Conservation (phyloP, 2,888 invertebrate species). For the Melinopterus prodromus region DNA sequence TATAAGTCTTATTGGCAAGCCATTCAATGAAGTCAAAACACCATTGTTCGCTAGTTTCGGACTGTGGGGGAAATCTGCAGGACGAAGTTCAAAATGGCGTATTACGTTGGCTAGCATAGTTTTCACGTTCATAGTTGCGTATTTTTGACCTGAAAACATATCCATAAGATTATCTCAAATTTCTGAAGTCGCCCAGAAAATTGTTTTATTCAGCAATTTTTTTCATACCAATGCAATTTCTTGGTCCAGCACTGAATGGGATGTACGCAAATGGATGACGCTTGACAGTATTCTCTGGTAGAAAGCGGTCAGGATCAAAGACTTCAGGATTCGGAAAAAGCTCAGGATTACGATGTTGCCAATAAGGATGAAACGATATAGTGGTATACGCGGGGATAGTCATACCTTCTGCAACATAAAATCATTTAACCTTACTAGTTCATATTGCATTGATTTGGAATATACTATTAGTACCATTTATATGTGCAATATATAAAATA, state of each 20-base stretch:
- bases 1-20: constrained; percentile 39
- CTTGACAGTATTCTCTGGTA: constrained; percentile 31
- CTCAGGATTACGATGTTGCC: constrained; percentile 32
- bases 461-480: no score
- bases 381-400: constrained; percentile 34
- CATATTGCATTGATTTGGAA: not conserved
- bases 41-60: constrained; percentile 37
- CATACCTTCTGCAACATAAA: constrained; percentile 30
- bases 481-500: no score
- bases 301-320: constrained; percentile 37
- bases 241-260: constrained; percentile 37
- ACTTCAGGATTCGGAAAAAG: constrained; percentile 35
- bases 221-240: constrained; percentile 37
- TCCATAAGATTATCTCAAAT: no score
- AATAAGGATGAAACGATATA: constrained; percentile 35
- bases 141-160: constrained; percentile 38
- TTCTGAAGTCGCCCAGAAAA: no score
- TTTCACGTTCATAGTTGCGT: constrained; percentile 38
- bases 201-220: not conserved
- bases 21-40: constrained; percentile 40
- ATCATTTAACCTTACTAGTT: not conserved
- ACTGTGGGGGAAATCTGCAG: constrained; percentile 39
- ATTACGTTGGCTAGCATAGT: constrained; percentile 38
- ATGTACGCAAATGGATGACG: constrained; percentile 37
- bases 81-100: constrained; percentile 39